Conservation (phyloP, 2,797 vertebrate genomes). For the Limnodromus scolopaceus region DNA sequence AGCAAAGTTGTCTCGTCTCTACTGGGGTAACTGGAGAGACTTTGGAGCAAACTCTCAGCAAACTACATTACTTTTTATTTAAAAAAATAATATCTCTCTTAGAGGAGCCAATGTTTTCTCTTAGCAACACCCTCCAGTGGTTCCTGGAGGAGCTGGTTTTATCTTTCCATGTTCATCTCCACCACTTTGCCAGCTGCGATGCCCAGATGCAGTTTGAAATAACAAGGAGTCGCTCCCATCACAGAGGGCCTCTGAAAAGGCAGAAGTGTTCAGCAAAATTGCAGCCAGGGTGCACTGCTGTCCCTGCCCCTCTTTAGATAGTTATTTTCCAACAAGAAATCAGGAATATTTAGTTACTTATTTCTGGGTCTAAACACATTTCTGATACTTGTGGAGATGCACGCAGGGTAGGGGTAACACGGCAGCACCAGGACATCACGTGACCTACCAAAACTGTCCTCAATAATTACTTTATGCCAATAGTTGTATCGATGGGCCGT, state of each 20-base stretch:
- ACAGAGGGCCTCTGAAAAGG: background rate
- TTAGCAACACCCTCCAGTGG: accelerated
- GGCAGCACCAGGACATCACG: background rate
- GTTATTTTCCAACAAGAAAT: background rate
- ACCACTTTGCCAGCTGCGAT: no score
- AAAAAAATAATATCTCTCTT: no score
- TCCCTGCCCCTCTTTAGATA: accelerated
- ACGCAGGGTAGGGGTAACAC: background rate
- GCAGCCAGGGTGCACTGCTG: background rate
- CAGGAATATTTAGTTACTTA: background rate
- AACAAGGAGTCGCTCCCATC: background rate
- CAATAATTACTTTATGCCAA: background rate
- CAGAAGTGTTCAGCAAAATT: background rate
- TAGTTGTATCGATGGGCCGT: background rate
- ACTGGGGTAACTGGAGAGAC: background rate
- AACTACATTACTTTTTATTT: background rate
- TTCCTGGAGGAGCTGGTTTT: background rate
- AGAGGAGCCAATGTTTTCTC: background rate
- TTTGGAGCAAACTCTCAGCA: background rate
- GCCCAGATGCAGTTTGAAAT: background rate
- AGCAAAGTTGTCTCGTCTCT: background rate
- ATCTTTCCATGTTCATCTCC: no score
- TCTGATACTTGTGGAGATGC: accelerated
- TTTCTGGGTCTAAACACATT: background rate
- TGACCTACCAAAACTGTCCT: accelerated